Evolutionary conservation across 2,113 vertebrate genomes (phyloP).

Genomic region (Gymnobelideus leadbeateri): DNA sequence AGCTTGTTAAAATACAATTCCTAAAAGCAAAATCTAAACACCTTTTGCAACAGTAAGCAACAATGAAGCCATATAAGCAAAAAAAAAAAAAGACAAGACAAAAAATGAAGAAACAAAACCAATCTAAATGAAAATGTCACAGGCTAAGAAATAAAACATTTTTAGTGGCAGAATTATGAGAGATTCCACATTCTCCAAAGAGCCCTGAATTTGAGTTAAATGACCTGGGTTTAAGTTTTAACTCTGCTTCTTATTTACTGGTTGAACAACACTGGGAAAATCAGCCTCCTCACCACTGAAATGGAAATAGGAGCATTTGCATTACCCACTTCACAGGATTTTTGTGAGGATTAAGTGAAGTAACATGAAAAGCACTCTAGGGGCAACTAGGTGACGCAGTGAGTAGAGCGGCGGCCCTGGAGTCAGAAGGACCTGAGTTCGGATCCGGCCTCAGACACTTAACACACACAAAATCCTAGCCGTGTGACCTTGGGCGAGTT

Average conservation of each 20-base stretch:
- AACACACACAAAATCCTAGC: no score
- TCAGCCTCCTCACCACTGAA: neutral
- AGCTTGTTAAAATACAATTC: constrained; percentile 25
- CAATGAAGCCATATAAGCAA: neutral
- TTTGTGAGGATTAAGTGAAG: neutral
- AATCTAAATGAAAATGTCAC: constrained; percentile 40
- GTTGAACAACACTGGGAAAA: neutral
- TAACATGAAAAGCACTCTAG: neutral
- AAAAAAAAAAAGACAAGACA: constrained; percentile 25
- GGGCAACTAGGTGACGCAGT: no score
- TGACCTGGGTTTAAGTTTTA: neutral
- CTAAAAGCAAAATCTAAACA: constrained; percentile 52
- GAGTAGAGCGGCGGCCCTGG: no score
- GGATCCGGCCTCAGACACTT: no score
- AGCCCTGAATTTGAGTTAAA: neutral
- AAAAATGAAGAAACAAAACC: neutral
- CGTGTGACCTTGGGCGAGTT: no score
- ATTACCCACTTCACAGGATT: neutral
- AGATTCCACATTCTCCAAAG: neutral
- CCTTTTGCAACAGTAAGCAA: constrained; percentile 24
- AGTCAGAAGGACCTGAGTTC: no score
- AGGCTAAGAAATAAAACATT: constrained; percentile 30
- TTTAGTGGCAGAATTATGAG: constrained; percentile 34
- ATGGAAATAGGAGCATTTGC: neutral
- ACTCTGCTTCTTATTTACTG: neutral